A percentile compares a stretch with the other conserved stretches of the same genome.
These are phyloP conservation scores for Netelia inedita DNA, from an alignment of 2,888 invertebrate species.

Conservation along the genomic window DNA sequence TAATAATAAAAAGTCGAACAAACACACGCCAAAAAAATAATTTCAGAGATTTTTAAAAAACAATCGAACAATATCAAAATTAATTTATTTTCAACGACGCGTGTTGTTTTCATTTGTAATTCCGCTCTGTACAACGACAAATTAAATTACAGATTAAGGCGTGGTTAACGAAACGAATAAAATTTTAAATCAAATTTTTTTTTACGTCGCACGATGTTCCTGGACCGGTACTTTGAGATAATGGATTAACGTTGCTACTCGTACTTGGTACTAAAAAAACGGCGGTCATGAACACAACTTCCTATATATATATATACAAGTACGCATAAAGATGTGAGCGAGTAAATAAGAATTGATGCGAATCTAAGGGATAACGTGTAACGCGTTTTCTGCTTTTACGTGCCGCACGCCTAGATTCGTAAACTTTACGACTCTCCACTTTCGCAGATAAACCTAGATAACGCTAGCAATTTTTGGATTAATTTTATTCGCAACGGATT, in stretches of 20 bases:
- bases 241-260: not conserved
- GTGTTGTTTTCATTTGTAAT: no score
- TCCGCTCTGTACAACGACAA: no score
- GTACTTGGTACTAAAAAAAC: not conserved
- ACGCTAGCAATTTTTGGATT: not conserved
- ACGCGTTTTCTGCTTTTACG: not conserved
- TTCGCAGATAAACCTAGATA: not conserved
- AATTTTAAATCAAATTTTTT: no score
- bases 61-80: not conserved
- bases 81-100: no score
- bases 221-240: not conserved
- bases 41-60: conserved; percentile 7
- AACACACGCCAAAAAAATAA: no score
- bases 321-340: not conserved
- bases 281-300: not conserved
- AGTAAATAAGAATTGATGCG: not conserved
- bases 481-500: not conserved
- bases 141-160: no score
- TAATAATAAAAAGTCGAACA: no score
- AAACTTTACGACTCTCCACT: conserved; percentile 16
- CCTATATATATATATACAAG: not conserved
- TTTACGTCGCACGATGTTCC: not conserved
- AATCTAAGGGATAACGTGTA: not conserved
- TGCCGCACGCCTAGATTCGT: conserved; percentile 47
- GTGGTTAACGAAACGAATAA: no score